Conservation (phyloP, 2,113 vertebrate genomes). For the Perognathus longimembris region DNA sequence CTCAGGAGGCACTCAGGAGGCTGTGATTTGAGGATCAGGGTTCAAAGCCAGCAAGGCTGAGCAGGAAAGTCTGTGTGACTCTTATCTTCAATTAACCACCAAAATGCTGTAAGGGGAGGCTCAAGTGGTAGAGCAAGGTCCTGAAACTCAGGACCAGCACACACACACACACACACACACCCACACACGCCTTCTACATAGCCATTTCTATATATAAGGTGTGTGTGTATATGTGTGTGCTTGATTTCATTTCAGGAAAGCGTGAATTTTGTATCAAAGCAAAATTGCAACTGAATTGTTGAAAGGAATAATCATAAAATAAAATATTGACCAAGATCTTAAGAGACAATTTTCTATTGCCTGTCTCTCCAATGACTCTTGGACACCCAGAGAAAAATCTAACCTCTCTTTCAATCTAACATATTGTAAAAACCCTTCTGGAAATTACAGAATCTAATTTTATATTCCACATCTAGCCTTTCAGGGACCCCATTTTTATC, state of each 20-base stretch:
- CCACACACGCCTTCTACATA: not conserved
- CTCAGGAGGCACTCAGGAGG: too few relatives aligned
- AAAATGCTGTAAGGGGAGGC: too few relatives aligned
- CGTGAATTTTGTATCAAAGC: not conserved
- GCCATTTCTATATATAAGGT: too few relatives aligned
- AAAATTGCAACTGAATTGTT: not conserved
- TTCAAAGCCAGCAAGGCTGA: too few relatives aligned
- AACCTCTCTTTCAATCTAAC: not conserved
- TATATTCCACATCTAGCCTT: not conserved
- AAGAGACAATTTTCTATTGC: not conserved
- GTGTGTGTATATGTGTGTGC: too few relatives aligned
- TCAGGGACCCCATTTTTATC: not conserved
- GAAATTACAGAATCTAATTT: not conserved
- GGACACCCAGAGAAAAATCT: not conserved
- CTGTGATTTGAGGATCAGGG: too few relatives aligned
- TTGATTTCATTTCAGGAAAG: not conserved
- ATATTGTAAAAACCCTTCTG: not conserved
- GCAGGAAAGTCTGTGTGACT: too few relatives aligned
- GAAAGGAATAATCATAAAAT: not conserved
- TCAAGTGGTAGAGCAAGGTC: too few relatives aligned
- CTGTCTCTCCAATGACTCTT: not conserved
- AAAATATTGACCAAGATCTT: not conserved
- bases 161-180: too few relatives aligned
- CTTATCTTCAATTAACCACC: too few relatives aligned
- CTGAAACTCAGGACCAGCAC: too few relatives aligned